These are phyloP conservation scores for Numenius phaeopus DNA, from an alignment of 2,797 vertebrate species.

Conservation along the genomic window DNA sequence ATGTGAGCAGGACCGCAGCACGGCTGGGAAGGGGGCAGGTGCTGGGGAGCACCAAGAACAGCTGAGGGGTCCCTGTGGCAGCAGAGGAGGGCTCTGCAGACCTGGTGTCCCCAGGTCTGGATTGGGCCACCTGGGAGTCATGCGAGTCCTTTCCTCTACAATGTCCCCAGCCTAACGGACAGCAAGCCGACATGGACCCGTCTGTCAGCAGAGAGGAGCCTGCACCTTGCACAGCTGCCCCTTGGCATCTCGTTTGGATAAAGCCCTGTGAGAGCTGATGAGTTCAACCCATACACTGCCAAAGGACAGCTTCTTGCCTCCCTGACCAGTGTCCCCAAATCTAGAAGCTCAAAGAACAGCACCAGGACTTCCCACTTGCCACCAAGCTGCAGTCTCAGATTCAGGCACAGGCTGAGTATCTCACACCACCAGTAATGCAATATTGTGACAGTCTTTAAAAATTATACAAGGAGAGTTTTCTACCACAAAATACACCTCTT, in stretches of 20 bases:
- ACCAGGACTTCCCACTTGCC: not conserved
- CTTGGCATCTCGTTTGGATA: not conserved
- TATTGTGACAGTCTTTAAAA: rapidly evolving
- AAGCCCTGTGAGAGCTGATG: not conserved
- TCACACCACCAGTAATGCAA: not conserved
- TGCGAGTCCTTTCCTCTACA: rapidly evolving
- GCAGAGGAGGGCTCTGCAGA: not conserved
- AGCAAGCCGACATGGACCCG: rapidly evolving
- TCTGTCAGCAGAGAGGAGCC: not conserved
- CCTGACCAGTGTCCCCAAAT: not conserved
- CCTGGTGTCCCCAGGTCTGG: not conserved
- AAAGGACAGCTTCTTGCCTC: not conserved
- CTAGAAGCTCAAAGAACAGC: not conserved
- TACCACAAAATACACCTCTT: not conserved
- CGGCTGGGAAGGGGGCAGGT: not conserved
- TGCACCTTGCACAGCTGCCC: rapidly evolving
- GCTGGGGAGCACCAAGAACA: rapidly evolving
- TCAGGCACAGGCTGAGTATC: not conserved
- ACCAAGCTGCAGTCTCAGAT: not conserved
- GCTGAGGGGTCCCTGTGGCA: not conserved
- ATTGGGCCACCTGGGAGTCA: not conserved
- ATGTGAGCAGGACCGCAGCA: rapidly evolving
- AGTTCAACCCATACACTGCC: rapidly evolving
- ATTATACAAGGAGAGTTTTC: not conserved
- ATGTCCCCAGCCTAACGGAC: not conserved